Percentiles rank a stretch among this genome's conserved stretches.
phyloP scores from a whole-genome alignment of 2,113 vertebrate genomes.

The Malurus elegans region DNA sequence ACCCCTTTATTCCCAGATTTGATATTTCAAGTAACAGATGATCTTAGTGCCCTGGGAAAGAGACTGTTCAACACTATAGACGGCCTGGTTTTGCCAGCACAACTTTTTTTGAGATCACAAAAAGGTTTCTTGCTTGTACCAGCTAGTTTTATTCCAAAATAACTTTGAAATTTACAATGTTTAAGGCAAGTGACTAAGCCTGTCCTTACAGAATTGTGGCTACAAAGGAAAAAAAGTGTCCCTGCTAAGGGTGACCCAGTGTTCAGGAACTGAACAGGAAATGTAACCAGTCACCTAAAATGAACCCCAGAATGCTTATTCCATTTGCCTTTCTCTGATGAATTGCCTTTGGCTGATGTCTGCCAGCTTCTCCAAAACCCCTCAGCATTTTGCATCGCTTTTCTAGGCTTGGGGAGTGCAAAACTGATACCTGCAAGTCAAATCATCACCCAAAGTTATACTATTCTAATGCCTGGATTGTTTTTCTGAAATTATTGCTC shows the following conservation, averaged over 20 bases:
- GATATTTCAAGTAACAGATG: neutral
- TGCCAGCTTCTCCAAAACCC: neutral
- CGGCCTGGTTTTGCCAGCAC: neutral
- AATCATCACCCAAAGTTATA: neutral
- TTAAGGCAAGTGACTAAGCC: neutral
- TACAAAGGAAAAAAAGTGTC: neutral
- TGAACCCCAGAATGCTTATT: neutral
- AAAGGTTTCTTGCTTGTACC: neutral
- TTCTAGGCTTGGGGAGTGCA: neutral
- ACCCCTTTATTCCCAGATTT: neutral
- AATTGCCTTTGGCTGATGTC: neutral
- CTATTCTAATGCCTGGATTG: neutral
- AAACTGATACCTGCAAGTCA: neutral
- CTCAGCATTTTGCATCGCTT: accelerated
- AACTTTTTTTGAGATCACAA: neutral
- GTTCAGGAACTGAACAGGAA: neutral
- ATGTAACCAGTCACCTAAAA: neutral
- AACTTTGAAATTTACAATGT: neutral
- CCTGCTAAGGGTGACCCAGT: neutral
- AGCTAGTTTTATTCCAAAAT: neutral
- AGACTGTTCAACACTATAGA: neutral
- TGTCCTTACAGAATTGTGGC: accelerated
- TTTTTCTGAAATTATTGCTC: neutral
- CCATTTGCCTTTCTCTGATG: neutral
- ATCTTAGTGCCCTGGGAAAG: neutral